Percentiles rank a stretch among this genome's conserved stretches.
Conservation (phyloP, 2,113 vertebrate species). For the Silurus glanis region DNA sequence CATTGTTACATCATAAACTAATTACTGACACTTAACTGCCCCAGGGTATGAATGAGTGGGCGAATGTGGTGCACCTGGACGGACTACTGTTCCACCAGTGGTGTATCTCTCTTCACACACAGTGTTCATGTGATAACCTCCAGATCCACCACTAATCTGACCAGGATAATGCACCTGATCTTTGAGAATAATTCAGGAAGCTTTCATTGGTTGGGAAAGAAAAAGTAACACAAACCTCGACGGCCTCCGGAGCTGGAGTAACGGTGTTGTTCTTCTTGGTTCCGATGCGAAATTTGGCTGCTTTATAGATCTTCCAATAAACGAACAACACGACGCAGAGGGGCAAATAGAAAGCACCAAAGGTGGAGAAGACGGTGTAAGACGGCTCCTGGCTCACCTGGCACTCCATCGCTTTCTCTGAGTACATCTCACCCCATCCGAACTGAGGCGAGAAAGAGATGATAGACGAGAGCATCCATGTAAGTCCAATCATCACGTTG, state of each 20-base stretch:
- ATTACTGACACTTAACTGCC: neutral
- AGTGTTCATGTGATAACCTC: neutral
- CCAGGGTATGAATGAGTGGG: neutral
- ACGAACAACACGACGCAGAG: conserved; percentile 82
- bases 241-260: conserved; percentile 66
- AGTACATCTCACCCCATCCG: conserved; percentile 81
- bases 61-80: neutral
- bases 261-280: conserved; percentile 74
- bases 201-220: neutral
- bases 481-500: conserved; percentile 78
- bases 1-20: neutral
- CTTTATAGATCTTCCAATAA: conserved; percentile 85
- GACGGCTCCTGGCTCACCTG: conserved; percentile 80
- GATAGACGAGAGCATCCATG: conserved; percentile 75
- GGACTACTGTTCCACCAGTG: neutral
- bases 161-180: neutral
- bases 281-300: conserved; percentile 75
- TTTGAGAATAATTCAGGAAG: neutral
- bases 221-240: conserved; percentile 67
- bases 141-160: neutral
- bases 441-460: conserved; percentile 80
- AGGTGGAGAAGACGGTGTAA: conserved; percentile 82
- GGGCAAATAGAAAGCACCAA: conserved; percentile 82
- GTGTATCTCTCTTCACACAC: neutral
- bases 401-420: conserved; percentile 68